Percentiles rank a stretch among this genome's conserved stretches.
Evolutionary conservation across 2,888 invertebrate species (phyloP).

Genomic region (Hecatera dysodea): DNA sequence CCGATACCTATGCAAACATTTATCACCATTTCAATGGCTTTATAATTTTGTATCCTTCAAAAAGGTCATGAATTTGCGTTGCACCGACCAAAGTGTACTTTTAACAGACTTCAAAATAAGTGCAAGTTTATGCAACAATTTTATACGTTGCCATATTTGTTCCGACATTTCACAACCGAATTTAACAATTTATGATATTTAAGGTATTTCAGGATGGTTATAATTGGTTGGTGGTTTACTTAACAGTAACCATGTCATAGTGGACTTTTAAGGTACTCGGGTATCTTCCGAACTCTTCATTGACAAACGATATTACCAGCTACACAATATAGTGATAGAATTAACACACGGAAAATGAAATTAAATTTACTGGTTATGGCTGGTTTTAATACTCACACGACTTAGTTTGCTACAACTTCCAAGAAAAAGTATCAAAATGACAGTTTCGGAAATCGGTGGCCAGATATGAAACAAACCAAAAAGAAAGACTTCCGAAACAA

Average conservation of each 20-base stretch:
- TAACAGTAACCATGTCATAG: too few relatives aligned
- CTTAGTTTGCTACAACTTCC: not conserved
- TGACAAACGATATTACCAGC: not conserved
- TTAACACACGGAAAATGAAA: not conserved
- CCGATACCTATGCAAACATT: not conserved
- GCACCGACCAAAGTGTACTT: not conserved
- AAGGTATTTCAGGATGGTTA: not conserved
- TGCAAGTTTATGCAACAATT: not conserved
- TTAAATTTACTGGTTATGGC: not conserved
- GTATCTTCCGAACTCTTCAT: not conserved
- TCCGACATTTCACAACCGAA: not conserved
- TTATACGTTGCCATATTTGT: not conserved
- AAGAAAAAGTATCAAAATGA: not conserved
- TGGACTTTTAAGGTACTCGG: too few relatives aligned
- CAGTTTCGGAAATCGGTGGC: not conserved
- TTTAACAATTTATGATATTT: not conserved
- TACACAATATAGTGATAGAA: not conserved
- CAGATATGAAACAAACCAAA: not conserved
- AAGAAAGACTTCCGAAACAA: not conserved
- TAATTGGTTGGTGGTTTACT: not conserved
- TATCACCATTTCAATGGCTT: constrained; percentile 16
- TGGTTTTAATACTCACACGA: not conserved
- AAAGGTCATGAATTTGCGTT: not conserved
- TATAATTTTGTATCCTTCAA: constrained; percentile 4
- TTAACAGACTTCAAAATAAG: not conserved